Conservation (phyloP, 2,888 invertebrate genomes). For the Ormyrus thymus region DNA sequence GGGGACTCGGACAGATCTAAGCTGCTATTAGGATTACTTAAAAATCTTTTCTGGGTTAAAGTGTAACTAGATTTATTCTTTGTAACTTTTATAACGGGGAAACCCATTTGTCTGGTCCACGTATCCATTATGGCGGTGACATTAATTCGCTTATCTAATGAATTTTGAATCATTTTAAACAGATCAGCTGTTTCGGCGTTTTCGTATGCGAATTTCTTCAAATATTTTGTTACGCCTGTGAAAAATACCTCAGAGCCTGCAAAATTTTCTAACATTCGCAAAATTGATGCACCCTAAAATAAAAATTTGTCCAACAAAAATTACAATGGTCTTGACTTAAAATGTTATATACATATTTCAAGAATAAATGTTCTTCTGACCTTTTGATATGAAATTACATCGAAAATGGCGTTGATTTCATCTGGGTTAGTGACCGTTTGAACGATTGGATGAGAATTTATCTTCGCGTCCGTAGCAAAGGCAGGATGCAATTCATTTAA, state of each 20-base stretch:
- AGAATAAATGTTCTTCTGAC: slow-evolving; percentile 75
- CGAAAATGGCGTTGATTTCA: slow-evolving; percentile 94
- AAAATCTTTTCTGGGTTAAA: slow-evolving; percentile 85
- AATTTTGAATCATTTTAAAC: slow-evolving; percentile 80
- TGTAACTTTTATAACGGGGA: slow-evolving; percentile 83
- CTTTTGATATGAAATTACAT: slow-evolving; percentile 93
- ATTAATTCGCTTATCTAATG: slow-evolving; percentile 77
- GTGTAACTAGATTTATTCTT: slow-evolving; percentile 76
- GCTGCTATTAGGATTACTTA: slow-evolving; percentile 80
- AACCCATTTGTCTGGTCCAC: slow-evolving; percentile 93
- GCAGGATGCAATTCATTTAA: slow-evolving; percentile 84
- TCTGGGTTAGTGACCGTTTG: slow-evolving; percentile 89
- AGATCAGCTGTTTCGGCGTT: slow-evolving; percentile 90
- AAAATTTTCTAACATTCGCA: slow-evolving; percentile 92
- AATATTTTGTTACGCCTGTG: slow-evolving; percentile 84
- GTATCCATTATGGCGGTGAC: slow-evolving; percentile 86
- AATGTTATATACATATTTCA: slow-evolving; percentile 7
- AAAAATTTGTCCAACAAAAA: background rate
- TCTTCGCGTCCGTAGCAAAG: slow-evolving; percentile 84
- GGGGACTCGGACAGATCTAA: slow-evolving; percentile 73
- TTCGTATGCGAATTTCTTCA: slow-evolving; percentile 81
- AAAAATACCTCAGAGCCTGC: slow-evolving; percentile 84
- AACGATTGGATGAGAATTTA: slow-evolving; percentile 93
- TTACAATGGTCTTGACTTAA: background rate
- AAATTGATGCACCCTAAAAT: slow-evolving; percentile 85